phyloP scores from a whole-genome alignment of 2,113 vertebrate species.

The Australoheros scitulus region DNA sequence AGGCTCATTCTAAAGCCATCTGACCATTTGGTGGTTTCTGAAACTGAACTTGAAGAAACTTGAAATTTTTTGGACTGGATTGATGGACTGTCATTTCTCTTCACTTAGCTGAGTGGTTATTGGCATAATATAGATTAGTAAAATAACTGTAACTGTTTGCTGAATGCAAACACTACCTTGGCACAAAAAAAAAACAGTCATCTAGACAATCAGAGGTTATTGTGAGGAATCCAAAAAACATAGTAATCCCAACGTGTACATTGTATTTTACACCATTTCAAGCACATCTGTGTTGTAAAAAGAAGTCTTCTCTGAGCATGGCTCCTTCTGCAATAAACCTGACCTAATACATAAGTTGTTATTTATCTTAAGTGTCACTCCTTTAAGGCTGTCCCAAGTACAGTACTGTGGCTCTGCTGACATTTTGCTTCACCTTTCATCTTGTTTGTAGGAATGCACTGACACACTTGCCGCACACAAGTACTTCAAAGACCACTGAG shows the following conservation, averaged over 20 bases:
- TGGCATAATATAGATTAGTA: too few relatives aligned
- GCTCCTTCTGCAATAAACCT: not conserved
- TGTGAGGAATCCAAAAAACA: too few relatives aligned
- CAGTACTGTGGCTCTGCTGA: slow-evolving; percentile 33
- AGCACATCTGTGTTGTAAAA: not conserved
- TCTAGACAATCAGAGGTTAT: too few relatives aligned
- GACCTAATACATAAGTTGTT: not conserved
- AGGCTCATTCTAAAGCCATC: too few relatives aligned
- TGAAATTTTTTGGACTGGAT: too few relatives aligned
- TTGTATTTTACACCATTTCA: not conserved
- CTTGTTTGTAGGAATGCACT: slow-evolving; percentile 20
- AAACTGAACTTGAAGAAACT: too few relatives aligned
- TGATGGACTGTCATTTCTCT: too few relatives aligned
- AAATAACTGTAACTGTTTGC: too few relatives aligned
- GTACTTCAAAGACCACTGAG: slow-evolving; percentile 43
- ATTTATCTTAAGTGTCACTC: rapidly evolving
- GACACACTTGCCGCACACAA: slow-evolving; percentile 27
- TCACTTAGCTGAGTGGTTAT: too few relatives aligned
- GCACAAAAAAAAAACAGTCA: too few relatives aligned
- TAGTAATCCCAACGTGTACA: not conserved
- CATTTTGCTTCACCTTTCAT: slow-evolving; percentile 63
- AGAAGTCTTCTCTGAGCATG: not conserved
- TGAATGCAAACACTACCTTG: too few relatives aligned
- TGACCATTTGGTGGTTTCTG: too few relatives aligned
- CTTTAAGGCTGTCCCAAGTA: not conserved